These are phyloP conservation scores for Drosophila littoralis DNA, from an alignment of 1,140 invertebrate species.

Conservation along the genomic window DNA sequence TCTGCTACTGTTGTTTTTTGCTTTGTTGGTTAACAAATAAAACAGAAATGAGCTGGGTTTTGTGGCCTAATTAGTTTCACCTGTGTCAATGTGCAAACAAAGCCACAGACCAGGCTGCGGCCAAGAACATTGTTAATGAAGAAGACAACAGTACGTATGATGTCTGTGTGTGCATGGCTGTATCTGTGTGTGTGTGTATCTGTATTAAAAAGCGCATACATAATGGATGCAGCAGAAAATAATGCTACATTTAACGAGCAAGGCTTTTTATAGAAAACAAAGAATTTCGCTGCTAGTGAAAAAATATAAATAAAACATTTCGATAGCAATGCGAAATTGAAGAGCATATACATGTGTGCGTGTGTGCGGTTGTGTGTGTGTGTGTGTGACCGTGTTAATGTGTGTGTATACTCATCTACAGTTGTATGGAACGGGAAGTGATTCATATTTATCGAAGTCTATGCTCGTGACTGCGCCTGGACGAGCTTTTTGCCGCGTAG, in stretches of 20 bases:
- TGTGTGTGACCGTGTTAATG: background rate
- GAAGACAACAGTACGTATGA: constrained; percentile 38
- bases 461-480: background rate
- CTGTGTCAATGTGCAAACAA: constrained; percentile 82
- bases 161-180: background rate
- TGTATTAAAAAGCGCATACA: constrained; percentile 27
- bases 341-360: background rate
- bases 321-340: constrained; percentile 29
- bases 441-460: constrained; percentile 24
- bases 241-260: constrained; percentile 2
- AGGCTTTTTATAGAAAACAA: constrained; percentile 11
- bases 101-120: constrained; percentile 20
- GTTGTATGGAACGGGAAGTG: constrained; percentile 25
- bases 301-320: constrained; percentile 25
- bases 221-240: constrained; percentile 13
- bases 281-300: constrained; percentile 8
- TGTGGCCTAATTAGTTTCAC: constrained; percentile 83
- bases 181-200: background rate
- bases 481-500: constrained; percentile 5
- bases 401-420: background rate
- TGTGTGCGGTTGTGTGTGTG: background rate
- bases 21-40: constrained; percentile 79
- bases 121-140: constrained; percentile 51
- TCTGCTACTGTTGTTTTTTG: constrained; percentile 41
- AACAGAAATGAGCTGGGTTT: constrained; percentile 81